Percentiles rank a stretch among this genome's conserved stretches.
Conservation (phyloP, 2,888 invertebrate species). For the Caenorhabditis sinica region DNA sequence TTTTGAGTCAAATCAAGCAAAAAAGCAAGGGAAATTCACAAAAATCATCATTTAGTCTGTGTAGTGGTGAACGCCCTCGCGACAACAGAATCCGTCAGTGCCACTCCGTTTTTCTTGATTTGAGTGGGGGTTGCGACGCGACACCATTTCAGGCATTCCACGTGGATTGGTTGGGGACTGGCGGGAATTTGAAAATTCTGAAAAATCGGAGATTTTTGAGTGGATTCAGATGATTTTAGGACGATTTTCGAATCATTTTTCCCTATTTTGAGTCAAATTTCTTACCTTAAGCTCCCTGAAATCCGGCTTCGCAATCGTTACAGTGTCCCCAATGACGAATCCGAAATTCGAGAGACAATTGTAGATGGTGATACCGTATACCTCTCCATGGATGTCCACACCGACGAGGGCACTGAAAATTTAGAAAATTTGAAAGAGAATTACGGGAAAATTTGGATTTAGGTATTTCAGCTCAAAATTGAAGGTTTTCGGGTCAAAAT, state of each 20-base stretch:
- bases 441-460: not conserved
- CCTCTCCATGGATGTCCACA: slow-evolving; percentile 37
- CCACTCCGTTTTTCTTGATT: slow-evolving; percentile 45
- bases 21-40: slow-evolving; percentile 6
- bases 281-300: slow-evolving; percentile 34
- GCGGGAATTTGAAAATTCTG: slow-evolving; percentile 34
- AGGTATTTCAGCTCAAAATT: not conserved
- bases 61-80: slow-evolving; percentile 43
- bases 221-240: not conserved
- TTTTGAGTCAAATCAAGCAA: not conserved
- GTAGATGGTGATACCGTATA: slow-evolving; percentile 54
- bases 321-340: slow-evolving; percentile 58
- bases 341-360: slow-evolving; percentile 60
- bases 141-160: slow-evolving; percentile 42
- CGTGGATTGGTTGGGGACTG: not conserved
- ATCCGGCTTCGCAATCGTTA: slow-evolving; percentile 50
- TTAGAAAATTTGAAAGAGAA: not conserved
- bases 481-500: not conserved
- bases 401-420: slow-evolving; percentile 51
- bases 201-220: not conserved
- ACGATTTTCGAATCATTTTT: too few species aligned
- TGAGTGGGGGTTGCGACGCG: slow-evolving; percentile 48
- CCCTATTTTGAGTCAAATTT: not conserved
- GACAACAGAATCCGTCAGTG: slow-evolving; percentile 41
- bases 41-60: slow-evolving; percentile 32